These are phyloP conservation scores for Sarcophilus harrisii DNA, from an alignment of 2,797 vertebrate genomes.

Conservation along the genomic window DNA sequence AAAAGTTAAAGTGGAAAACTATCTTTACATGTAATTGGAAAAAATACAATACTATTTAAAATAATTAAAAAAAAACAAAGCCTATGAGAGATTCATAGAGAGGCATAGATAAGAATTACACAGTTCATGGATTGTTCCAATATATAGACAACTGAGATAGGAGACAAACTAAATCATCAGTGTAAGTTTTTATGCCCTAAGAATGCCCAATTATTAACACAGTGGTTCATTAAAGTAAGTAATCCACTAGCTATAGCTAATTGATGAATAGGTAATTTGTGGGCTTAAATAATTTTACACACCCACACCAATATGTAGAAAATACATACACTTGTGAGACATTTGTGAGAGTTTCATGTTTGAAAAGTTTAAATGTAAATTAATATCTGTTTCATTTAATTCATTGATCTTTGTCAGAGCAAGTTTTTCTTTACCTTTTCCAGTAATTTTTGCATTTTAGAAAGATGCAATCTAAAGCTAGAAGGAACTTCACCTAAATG, in stretches of 20 bases:
- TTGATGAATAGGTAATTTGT: background rate
- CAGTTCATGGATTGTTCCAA: background rate
- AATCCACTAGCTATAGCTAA: background rate
- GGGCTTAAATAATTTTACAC: background rate
- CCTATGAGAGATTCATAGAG: background rate
- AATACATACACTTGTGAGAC: background rate
- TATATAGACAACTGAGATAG: background rate
- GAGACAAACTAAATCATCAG: background rate
- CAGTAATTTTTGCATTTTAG: background rate
- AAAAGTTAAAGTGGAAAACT: no score
- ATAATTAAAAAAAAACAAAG: background rate
- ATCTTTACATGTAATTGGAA: no score
- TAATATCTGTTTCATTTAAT: background rate
- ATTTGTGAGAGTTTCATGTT: background rate
- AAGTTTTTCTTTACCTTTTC: background rate
- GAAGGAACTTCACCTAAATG: background rate
- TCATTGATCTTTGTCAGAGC: background rate
- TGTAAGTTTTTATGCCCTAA: background rate
- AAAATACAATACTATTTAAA: no score
- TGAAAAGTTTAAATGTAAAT: background rate
- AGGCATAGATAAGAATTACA: background rate
- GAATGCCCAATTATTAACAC: background rate
- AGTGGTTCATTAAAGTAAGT: background rate
- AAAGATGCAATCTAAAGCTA: background rate
- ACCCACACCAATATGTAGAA: background rate